Percentiles rank a stretch among this genome's conserved stretches.
Evolutionary conservation across 2,797 vertebrate species (phyloP).

Genomic region (Cirrhinus mrigala): DNA sequence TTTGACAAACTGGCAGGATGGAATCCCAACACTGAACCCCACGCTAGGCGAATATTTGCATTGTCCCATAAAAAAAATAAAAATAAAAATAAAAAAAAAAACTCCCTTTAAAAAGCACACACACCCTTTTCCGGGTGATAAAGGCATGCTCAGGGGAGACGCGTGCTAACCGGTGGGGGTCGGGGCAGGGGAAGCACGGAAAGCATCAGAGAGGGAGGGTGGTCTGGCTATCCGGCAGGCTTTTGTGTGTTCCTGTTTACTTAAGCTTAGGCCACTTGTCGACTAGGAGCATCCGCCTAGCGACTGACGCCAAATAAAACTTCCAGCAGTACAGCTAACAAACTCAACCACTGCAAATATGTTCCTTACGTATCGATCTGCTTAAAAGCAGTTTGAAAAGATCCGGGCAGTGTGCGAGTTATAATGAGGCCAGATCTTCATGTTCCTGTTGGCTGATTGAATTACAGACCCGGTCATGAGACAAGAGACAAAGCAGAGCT

Average conservation of each 20-base stretch:
- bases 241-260: slow-evolving; percentile 64
- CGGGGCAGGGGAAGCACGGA: slow-evolving; percentile 26
- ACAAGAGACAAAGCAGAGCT: slow-evolving; percentile 8
- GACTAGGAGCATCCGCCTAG: slow-evolving; percentile 31
- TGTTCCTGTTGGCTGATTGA: slow-evolving; percentile 16
- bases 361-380: background rate
- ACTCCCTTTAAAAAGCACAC: background rate
- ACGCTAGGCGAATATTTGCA: background rate
- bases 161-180: background rate
- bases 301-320: slow-evolving; percentile 8
- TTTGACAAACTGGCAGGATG: background rate
- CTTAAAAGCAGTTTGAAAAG: background rate
- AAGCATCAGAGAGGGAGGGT: slow-evolving; percentile 18
- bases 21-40: slow-evolving; percentile 9
- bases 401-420: background rate
- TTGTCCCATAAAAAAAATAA: slow-evolving; percentile 1
- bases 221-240: slow-evolving; percentile 32
- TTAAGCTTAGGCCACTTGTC: slow-evolving; percentile 37
- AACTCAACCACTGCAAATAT: background rate
- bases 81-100: background rate
- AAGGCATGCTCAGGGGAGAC: background rate
- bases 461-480: slow-evolving; percentile 31
- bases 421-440: slow-evolving; percentile 1
- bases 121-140: slow-evolving; percentile 62
- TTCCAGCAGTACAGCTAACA: background rate